Base-by-base conservation (phyloP, 2,888 invertebrate genomes). In the Epinotia demarniana region DNA sequence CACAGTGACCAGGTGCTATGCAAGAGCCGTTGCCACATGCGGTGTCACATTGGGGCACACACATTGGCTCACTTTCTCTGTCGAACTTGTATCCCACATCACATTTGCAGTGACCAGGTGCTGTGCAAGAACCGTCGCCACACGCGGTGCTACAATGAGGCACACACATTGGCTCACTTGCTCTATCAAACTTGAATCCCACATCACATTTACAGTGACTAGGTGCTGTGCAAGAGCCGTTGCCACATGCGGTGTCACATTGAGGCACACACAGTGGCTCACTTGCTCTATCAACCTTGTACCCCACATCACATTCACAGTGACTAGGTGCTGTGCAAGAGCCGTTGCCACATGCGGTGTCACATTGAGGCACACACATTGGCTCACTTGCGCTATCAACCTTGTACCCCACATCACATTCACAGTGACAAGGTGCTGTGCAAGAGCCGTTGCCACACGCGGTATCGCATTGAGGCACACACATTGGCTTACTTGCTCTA, bases 361-460 rank as follows among this genome's bases (percentile, higher is more conserved):
- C 62, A 70, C 83, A 83, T 18, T 78, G 39, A 1, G 82, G 83
- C 55, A 67, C 49, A 60, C 82, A 82, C 11, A 73, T 63, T 1
- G 68, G 57, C 2, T n/a, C 13, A 8, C n/a, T 58, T 9, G 61
- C 77, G 18, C 57, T 73, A 13, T 69, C 12, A 12, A 75, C 33
- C 39, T 62, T 27, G 58, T 79, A 80, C 5, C 81, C 91, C 2
- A 86, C 81, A n/a, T 87, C 84, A 76, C 94, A 95, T 58, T 88
- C 79, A 77, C 93, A 94, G 0, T 81, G 84, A 57, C 93, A 86
- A 2, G 95, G 94, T 0, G 88, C 89, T 0, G 89, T 85, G 80
- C 95, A 95, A 11, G 77, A 79, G n/a, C 93, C 94, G 79, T 95
- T 93, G 11, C 84, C 82, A 69, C 94, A 94, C 58, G 87, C 86